Conservation (phyloP, 2,888 invertebrate species). For the Euproctis similis region DNA sequence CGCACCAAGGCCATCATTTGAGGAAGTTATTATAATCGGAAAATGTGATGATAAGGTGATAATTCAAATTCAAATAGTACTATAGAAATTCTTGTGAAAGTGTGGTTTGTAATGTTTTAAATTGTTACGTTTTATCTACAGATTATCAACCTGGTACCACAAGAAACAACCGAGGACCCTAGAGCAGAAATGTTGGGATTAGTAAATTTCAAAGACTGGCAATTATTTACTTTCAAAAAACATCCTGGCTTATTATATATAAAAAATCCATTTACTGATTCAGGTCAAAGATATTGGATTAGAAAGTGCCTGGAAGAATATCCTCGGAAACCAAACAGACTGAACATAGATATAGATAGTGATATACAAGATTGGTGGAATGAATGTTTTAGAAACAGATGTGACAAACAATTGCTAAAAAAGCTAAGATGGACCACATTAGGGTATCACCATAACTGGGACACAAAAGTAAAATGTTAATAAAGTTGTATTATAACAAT, state of each 20-base stretch:
- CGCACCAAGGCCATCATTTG: constrained; percentile 77
- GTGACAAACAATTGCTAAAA: constrained; percentile 50
- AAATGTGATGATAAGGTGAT: constrained; percentile 26
- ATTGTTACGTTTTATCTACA: background rate
- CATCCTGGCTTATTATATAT: constrained; percentile 87
- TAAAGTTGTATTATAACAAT: too few species aligned
- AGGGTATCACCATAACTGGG: constrained; percentile 99
- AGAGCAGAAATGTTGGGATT: constrained; percentile 44
- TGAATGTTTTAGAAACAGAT: constrained; percentile 59
- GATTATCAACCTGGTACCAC: constrained; percentile 4
- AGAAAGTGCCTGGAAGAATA: constrained; percentile 85
- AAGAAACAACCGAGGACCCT: constrained; percentile 21
- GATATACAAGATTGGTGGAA: constrained; percentile 79
- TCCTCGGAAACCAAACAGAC: constrained; percentile 82
- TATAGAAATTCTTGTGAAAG: too few species aligned
- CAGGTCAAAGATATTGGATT: constrained; percentile 90
- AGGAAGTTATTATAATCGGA: constrained; percentile 77
- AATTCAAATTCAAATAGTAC: too few species aligned
- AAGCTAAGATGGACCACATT: constrained; percentile 94
- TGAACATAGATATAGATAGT: constrained; percentile 78
- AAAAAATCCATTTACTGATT: constrained; percentile 85
- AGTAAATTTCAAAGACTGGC: constrained; percentile 69
- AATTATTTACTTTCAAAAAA: constrained; percentile 74
- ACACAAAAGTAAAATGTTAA: constrained; percentile 84
- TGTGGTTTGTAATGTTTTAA: background rate